phyloP scores from a whole-genome alignment of 2,888 invertebrate species.

The Allolobophora icterica region DNA sequence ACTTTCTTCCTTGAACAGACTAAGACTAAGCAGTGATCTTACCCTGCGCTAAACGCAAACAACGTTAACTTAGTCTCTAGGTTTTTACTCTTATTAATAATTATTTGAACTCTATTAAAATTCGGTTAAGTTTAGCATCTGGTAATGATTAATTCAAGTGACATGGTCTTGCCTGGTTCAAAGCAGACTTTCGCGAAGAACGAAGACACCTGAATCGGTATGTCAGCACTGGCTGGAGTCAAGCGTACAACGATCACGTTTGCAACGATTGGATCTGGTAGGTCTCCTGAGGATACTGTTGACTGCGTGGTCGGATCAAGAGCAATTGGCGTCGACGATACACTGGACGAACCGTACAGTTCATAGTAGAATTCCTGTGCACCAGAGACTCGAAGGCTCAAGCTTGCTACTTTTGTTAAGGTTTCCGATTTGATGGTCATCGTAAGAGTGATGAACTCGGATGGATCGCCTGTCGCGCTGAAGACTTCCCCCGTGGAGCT shows the following conservation, averaged over 20 bases:
- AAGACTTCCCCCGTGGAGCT: not conserved
- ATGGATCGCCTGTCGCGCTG: not conserved
- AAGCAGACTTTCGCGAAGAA: not conserved
- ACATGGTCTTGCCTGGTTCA: not conserved
- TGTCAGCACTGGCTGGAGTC: not conserved
- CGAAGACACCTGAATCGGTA: not conserved
- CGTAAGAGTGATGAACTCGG: not conserved
- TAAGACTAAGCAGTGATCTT: no score
- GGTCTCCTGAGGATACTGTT: not conserved
- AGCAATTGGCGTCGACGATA: not conserved
- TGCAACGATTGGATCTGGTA: not conserved
- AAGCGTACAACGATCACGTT: not conserved
- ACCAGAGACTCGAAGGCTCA: no score
- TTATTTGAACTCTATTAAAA: no score
- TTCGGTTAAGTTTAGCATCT: no score
- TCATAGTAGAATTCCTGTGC: not conserved
- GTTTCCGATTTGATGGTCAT: not conserved
- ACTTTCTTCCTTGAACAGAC: no score
- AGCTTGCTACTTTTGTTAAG: no score
- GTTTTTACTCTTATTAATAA: no score
- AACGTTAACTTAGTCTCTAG: no score
- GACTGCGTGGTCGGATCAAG: not conserved
- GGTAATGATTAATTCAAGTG: no score
- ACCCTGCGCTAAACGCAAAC: no score
- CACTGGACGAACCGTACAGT: not conserved